A percentile compares a stretch with the other conserved stretches of the same genome.
These are phyloP conservation scores for Drosophila anomelani DNA, from an alignment of 2,888 invertebrate genomes.

Conservation along the genomic window DNA sequence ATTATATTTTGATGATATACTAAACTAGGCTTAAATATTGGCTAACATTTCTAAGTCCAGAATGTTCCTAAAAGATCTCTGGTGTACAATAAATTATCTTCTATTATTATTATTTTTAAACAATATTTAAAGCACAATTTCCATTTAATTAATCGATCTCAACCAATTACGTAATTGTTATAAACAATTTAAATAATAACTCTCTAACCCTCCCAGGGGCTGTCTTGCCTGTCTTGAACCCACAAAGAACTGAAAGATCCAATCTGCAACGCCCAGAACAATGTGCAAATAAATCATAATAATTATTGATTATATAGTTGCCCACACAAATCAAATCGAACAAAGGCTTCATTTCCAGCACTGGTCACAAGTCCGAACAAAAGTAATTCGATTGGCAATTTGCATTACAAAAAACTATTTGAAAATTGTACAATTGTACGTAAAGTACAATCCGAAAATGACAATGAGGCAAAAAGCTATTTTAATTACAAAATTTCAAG, in stretches of 20 bases:
- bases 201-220: constrained; percentile 9
- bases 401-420: constrained; percentile 47
- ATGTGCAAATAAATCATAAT: constrained; percentile 61
- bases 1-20: no score
- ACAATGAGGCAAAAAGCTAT: constrained; percentile 55
- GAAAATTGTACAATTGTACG: constrained; percentile 44
- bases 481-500: constrained; percentile 60
- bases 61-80: no score
- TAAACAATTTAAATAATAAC: constrained; percentile 1
- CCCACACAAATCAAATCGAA: constrained; percentile 35
- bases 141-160: neutral
- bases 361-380: constrained; percentile 25
- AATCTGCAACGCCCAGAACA: constrained; percentile 30
- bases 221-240: constrained; percentile 16
- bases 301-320: constrained; percentile 51
- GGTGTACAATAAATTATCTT: no score
- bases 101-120: no score
- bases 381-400: constrained; percentile 41
- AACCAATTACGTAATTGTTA: constrained; percentile 14
- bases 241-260: constrained; percentile 20
- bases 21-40: neutral
- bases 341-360: constrained; percentile 34
- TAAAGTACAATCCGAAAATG: constrained; percentile 39
- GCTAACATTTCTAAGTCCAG: no score
- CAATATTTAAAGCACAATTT: no score